Evolutionary conservation across 2,888 invertebrate genomes (phyloP).

Genomic region (Drosophila mulleri): DNA sequence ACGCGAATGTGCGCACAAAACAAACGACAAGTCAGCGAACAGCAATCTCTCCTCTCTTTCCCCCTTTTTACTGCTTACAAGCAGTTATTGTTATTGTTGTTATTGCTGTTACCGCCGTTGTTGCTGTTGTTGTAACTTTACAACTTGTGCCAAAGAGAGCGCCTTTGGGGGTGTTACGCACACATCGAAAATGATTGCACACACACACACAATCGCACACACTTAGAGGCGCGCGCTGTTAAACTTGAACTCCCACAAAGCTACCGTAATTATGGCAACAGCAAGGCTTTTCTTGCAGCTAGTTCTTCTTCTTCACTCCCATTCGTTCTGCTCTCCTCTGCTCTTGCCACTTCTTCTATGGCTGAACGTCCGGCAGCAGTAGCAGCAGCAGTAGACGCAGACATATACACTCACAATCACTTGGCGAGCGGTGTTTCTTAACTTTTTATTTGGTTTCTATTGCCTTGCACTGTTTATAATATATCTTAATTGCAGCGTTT

Average conservation of each 20-base stretch:
- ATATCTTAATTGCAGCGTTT: conserved; percentile 18
- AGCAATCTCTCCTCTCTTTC: conserved; percentile 1
- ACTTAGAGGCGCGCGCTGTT: conserved; percentile 45
- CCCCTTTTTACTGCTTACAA: conserved; percentile 10
- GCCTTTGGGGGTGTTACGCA: conserved; percentile 75
- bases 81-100: conserved; percentile 18
- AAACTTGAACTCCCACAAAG: conserved; percentile 79
- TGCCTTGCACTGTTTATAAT: conserved; percentile 24
- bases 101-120: not conserved
- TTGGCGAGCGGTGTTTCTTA: conserved; percentile 5
- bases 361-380: conserved; percentile 52
- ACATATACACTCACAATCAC: conserved; percentile 21
- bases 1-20: conserved; percentile 73
- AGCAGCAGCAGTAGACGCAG: conserved; percentile 27
- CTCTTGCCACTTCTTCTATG: conserved; percentile 33
- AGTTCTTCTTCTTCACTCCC: conserved; percentile 46
- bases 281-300: conserved; percentile 56
- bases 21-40: conserved; percentile 59
- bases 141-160: conserved; percentile 43
- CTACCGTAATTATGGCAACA: conserved; percentile 70
- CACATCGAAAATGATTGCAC: conserved; percentile 44
- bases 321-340: conserved; percentile 24
- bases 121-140: conserved; percentile 37
- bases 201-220: conserved; percentile 15
- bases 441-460: conserved; percentile 10